Percentiles rank a stretch among this genome's conserved stretches.
These are phyloP conservation scores for Dichetophora obliterata DNA, from an alignment of 2,888 invertebrate genomes.

Conservation along the genomic window DNA sequence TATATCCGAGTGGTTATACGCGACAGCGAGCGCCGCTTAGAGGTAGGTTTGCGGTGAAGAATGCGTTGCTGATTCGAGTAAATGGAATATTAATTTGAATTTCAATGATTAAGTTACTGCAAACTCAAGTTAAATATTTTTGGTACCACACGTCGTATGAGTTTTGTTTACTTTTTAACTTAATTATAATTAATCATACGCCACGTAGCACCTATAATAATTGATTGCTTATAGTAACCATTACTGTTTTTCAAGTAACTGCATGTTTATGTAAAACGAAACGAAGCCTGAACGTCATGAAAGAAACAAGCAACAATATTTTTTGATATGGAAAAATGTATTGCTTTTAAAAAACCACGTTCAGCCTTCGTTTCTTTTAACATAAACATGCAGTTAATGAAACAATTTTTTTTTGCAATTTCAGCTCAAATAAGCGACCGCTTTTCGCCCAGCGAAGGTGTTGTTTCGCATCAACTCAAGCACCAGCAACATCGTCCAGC, in stretches of 20 bases:
- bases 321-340: too few species aligned
- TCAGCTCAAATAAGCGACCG: constrained; percentile 63
- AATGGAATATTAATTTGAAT: too few species aligned
- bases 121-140: too few species aligned
- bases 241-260: constrained; percentile 4
- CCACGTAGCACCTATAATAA: not conserved
- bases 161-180: not conserved
- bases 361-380: too few species aligned
- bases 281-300: too few species aligned
- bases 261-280: too few species aligned
- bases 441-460: constrained; percentile 66
- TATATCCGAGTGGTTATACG: constrained; percentile 46
- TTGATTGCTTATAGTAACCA: not conserved
- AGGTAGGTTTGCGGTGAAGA: not conserved
- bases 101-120: too few species aligned
- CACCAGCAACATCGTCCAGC: constrained; percentile 52
- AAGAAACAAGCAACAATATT: too few species aligned
- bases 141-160: not conserved
- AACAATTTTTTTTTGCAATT: constrained; percentile 35
- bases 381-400: constrained; percentile 18
- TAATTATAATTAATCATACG: not conserved
- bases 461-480: constrained; percentile 58
- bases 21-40: constrained; percentile 27
- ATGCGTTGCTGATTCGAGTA: too few species aligned
- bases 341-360: too few species aligned